Evolutionary conservation across 2,888 invertebrate genomes (phyloP).

Genomic region (Ashinkailepas kermadecensis): DNA sequence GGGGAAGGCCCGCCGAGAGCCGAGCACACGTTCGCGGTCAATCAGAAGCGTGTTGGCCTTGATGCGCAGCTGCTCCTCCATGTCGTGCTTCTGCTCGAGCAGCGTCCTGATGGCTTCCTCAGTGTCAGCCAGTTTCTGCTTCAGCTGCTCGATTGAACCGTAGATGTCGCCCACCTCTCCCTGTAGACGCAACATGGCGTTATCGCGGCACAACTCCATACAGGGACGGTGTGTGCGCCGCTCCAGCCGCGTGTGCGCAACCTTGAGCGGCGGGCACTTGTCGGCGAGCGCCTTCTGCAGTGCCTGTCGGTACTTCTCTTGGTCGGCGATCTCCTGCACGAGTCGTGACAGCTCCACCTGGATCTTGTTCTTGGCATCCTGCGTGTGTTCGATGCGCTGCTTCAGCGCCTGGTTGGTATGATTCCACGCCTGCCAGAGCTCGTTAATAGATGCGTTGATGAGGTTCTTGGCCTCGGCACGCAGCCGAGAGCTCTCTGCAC

Average conservation of each 20-base stretch:
- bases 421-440: slow-evolving; percentile 84
- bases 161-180: slow-evolving; percentile 78
- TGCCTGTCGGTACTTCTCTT: slow-evolving; percentile 83
- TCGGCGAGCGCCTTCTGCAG: slow-evolving; percentile 81
- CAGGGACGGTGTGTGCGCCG: slow-evolving; percentile 80
- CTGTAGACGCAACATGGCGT: slow-evolving; percentile 6
- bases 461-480: slow-evolving; percentile 69
- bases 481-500: slow-evolving; percentile 69
- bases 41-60: slow-evolving; percentile 87
- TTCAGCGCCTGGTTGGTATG: slow-evolving; percentile 72
- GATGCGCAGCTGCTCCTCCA: slow-evolving; percentile 76
- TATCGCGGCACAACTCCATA: slow-evolving; percentile 78
- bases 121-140: slow-evolving; percentile 71
- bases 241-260: slow-evolving; percentile 73
- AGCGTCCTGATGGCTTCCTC: slow-evolving; percentile 66
- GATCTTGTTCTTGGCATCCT: slow-evolving; percentile 75
- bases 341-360: slow-evolving; percentile 66
- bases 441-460: slow-evolving; percentile 67
- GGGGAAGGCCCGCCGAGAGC: slow-evolving; percentile 82
- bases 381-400: slow-evolving; percentile 45
- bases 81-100: slow-evolving; percentile 67
- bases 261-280: slow-evolving; percentile 54
- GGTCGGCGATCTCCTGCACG: slow-evolving; percentile 87
- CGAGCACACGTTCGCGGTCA: slow-evolving; percentile 90
- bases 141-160: slow-evolving; percentile 69